Percentiles rank a stretch among this genome's conserved stretches.
Conservation (phyloP, 2,113 vertebrate genomes). For the Riparia riparia region DNA sequence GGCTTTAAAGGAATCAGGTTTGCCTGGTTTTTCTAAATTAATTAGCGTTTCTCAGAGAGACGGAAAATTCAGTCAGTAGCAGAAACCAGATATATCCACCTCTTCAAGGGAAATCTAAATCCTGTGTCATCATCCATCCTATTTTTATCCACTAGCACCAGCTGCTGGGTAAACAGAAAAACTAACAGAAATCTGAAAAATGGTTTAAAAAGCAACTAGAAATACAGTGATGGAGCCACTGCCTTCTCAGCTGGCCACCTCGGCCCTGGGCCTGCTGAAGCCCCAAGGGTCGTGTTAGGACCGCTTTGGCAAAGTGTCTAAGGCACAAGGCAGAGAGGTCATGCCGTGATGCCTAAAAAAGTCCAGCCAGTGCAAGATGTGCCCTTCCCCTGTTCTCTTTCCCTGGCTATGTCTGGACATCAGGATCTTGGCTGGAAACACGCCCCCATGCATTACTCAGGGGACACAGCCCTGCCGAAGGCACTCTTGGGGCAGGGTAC, state of each 20-base stretch:
- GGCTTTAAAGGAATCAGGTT: background rate
- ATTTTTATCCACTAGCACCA: conserved; percentile 4
- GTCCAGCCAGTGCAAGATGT: background rate
- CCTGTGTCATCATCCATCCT: background rate
- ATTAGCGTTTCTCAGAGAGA: background rate
- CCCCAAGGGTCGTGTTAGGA: rapidly evolving
- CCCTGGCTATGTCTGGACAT: too few species aligned
- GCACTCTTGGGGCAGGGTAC: rapidly evolving
- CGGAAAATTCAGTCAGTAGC: background rate
- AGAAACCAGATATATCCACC: background rate
- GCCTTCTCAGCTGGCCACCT: background rate
- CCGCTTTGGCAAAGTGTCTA: background rate
- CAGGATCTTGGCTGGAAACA: background rate
- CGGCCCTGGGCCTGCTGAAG: background rate
- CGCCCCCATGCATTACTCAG: rapidly evolving
- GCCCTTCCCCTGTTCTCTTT: background rate
- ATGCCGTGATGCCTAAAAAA: rapidly evolving
- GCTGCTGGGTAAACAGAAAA: conserved; percentile 18
- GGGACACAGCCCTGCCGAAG: rapidly evolving
- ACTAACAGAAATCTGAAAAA: background rate
- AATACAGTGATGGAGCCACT: rapidly evolving
- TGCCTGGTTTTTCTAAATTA: background rate
- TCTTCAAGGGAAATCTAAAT: background rate
- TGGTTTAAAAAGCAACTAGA: background rate
- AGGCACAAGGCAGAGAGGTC: background rate